phyloP scores from a whole-genome alignment of 2,888 invertebrate genomes.

The Cheilosia impressa region DNA sequence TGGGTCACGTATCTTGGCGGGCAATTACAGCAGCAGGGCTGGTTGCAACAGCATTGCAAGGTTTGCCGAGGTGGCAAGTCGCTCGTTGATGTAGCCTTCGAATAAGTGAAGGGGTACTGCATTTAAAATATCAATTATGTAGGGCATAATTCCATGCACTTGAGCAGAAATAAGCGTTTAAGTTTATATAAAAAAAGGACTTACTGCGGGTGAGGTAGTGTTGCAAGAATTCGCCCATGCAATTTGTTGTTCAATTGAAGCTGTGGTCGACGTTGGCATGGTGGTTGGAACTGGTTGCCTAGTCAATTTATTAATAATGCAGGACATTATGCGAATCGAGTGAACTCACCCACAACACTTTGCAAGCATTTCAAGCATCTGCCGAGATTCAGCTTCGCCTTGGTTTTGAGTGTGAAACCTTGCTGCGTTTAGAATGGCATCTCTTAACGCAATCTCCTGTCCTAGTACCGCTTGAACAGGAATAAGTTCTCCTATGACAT shows the following conservation, averaged over 20 bases:
- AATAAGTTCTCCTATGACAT: slow-evolving; percentile 70
- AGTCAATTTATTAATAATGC: not conserved
- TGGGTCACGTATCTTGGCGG: slow-evolving; percentile 43
- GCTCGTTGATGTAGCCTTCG: slow-evolving; percentile 77
- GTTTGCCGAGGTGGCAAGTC: slow-evolving; percentile 57
- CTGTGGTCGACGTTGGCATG: slow-evolving; percentile 34
- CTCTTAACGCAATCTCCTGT: slow-evolving; percentile 54
- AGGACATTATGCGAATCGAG: not conserved
- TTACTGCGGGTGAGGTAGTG: slow-evolving; percentile 73
- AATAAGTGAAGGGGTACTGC: slow-evolving; percentile 76
- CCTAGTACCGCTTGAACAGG: slow-evolving; percentile 60
- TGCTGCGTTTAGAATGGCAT: slow-evolving; percentile 58
- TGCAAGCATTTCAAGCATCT: slow-evolving; percentile 48
- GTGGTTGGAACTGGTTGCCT: not conserved
- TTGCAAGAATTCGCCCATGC: slow-evolving; percentile 77
- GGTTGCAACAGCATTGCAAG: slow-evolving; percentile 7
- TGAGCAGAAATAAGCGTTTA: too few relatives aligned
- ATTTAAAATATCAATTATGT: not conserved
- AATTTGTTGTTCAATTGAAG: slow-evolving; percentile 77
- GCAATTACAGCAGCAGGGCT: slow-evolving; percentile 40
- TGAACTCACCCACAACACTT: slow-evolving; percentile 32
- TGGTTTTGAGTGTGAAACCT: slow-evolving; percentile 34
- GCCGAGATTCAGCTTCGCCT: slow-evolving; percentile 15
- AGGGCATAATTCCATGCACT: too few relatives aligned
- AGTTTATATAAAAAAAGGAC: not conserved